Base-by-base conservation (phyloP, 2,113 vertebrate genomes). In the Arothron firmamentum region DNA sequence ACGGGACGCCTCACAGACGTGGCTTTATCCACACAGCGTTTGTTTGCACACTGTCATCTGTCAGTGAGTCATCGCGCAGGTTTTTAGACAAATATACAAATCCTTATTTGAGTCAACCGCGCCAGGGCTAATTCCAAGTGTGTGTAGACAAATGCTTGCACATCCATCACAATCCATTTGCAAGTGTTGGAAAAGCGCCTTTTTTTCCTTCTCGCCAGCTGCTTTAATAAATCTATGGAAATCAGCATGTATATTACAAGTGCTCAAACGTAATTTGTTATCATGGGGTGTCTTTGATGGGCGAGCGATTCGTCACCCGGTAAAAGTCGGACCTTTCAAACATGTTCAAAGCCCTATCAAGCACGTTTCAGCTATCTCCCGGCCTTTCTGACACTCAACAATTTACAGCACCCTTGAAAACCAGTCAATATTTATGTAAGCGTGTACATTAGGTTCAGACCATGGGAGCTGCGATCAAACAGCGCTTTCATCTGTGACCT, bases 371-470 rank as follows among this genome's bases (percentile, higher is more conserved):
- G 67, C 77, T 51, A 52, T 84, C 69, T 48, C 56, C 25, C 14
- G 20, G 56, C 65, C 66, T 59, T 68, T 67, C 19, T 64, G 38
- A 59, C 23, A 13, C 49, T 5, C 61, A 55, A 72, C 64, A 62
- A 78, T 81, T 79, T 82, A 71, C 66, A 62, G 9, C 47, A 43
- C 51, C 11, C 64, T 81, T 51, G 7, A 51, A 73, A 75, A 64
- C 53, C 56, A 46, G 75, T 87, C 85, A 82, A 85, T 88, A 83
- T 88, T 88, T 89, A 81, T 81, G 62, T 70, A 77, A 73, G 66
- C 11, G 14, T 63, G 57, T 72, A 72, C 73, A 71, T 86, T 80
- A 58, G 67, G 72, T 72, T 55, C 58, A 59, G 58, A 47, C 64
- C n/a, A 55, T 45, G 46, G 6, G 47, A 54, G 61, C 57, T 21